Conservation (phyloP, 2,113 vertebrate species). For the Hippocampus guttulatus region DNA sequence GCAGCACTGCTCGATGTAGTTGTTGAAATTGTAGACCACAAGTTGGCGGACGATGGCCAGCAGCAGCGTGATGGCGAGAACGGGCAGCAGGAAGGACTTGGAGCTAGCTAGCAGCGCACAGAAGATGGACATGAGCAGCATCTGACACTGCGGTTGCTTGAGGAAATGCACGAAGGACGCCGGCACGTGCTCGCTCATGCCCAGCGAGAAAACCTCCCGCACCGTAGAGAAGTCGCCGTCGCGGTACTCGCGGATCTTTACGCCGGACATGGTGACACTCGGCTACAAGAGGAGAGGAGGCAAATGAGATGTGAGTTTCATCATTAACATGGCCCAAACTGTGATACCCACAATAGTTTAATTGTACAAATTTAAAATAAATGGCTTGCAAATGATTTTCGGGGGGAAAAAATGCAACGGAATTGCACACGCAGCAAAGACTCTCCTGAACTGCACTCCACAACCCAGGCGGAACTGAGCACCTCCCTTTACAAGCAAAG, state of each 20-base stretch:
- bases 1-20: slow-evolving; percentile 61
- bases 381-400: too few species aligned
- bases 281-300: not conserved
- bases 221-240: slow-evolving; percentile 57
- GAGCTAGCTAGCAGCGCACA: slow-evolving; percentile 67
- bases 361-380: too few species aligned
- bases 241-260: slow-evolving; percentile 68
- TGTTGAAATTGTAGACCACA: slow-evolving; percentile 48
- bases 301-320: not conserved
- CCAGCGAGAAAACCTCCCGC: slow-evolving; percentile 68
- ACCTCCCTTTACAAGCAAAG: too few species aligned
- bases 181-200: slow-evolving; percentile 74
- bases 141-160: slow-evolving; percentile 69
- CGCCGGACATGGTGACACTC: slow-evolving; percentile 50
- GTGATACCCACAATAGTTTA: too few species aligned
- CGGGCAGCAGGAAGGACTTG: slow-evolving; percentile 66
- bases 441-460: too few species aligned
- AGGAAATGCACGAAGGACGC: slow-evolving; percentile 66
- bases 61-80: slow-evolving; percentile 65
- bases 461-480: too few species aligned
- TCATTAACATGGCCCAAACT: too few species aligned
- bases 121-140: slow-evolving; percentile 64
- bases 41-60: slow-evolving; percentile 65
- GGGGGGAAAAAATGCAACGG: too few species aligned
- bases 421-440: too few species aligned